Evolutionary conservation across 2,797 vertebrate genomes (phyloP).

Genomic region (Monodelphis domestica): DNA sequence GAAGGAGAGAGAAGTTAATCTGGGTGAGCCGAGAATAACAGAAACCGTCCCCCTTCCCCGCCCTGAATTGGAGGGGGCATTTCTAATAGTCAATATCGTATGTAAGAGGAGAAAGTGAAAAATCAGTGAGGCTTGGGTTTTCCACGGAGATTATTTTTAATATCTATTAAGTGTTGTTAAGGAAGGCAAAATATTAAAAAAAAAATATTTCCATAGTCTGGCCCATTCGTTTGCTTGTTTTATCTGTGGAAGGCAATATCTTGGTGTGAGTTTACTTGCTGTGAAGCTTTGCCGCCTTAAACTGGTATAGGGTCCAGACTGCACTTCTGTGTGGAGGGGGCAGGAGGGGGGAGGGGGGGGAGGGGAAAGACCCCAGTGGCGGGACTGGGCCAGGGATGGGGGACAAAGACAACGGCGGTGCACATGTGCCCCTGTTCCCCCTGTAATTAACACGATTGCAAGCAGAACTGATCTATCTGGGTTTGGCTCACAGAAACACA

Average conservation of each 20-base stretch:
- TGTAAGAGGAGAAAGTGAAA: constrained; percentile 28
- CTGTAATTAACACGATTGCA: constrained; percentile 40
- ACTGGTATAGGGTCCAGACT: neutral
- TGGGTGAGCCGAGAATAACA: constrained; percentile 25
- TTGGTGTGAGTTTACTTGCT: neutral
- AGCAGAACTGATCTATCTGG: constrained; percentile 57
- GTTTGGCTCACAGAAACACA: constrained; percentile 47
- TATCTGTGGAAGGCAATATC: neutral
- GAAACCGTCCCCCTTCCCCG: neutral
- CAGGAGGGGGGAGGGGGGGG: neutral
- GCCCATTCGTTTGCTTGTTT: constrained; percentile 23
- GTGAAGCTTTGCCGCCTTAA: constrained; percentile 7
- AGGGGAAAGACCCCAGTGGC: neutral
- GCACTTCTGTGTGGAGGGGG: neutral
- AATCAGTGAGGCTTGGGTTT: constrained; percentile 45
- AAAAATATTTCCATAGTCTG: constrained; percentile 20
- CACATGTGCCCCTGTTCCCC: constrained; percentile 24
- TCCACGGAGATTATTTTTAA: constrained; percentile 59
- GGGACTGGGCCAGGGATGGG: constrained; percentile 19
- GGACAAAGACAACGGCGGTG: neutral
- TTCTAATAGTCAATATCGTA: constrained; percentile 5
- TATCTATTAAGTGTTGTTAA: constrained; percentile 14
- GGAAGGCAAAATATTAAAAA: constrained; percentile 37
- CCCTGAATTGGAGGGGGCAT: neutral
- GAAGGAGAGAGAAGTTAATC: constrained; percentile 47